Evolutionary conservation across 2,113 vertebrate species (phyloP), one percentile per base, ranked within the genome.

Genomic region (Mola mola): DNA sequence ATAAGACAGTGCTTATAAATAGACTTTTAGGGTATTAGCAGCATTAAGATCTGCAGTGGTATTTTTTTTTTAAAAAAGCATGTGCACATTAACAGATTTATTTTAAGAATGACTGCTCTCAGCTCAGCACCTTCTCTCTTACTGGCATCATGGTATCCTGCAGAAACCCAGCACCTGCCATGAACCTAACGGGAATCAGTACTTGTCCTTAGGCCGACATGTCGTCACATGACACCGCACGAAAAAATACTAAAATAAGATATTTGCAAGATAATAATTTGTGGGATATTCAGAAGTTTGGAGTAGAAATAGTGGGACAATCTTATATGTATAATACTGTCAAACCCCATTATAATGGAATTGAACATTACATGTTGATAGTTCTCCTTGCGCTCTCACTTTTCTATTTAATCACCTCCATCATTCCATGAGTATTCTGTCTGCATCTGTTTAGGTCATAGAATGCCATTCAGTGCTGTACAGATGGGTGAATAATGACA

Each of bases 401-500:
- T 28, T 25, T 25, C 22, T 58, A 34, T 19, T 53, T 12, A 24
- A 31, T 50, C 16, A 34, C 29, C 22, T 40, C 40, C 9, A 50
- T 72, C 46, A 24, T n/a, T n/a, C n/a, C n/a, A n/a, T n/a, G n/a
- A n/a, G 15, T 50, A 67, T 51, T 59, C 68, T 29, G 16, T 21
- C 24, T 60, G 25, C 51, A 15, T 57, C 31, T 38, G 25, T 68
- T 34, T 6, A 33, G 33, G 8, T 22, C 21, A 56, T 10, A 16
- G 43, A 62, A 63, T 13, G 33, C 7, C 50, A 29, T 29, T 65
- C 43, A 66, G 16, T 8, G 11, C 60, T 25, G 47, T 52, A 75
- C 59, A 69, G 72, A 69, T 57, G 60, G 68, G 6, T 42, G n/a
- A 50, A 57, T 66, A 63, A 73, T 36, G 47, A 74, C 12, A 62